Evolutionary conservation across 2,888 invertebrate species (phyloP), one percentile per base, ranked within the genome.

Genomic region (Cheilosia pagana): DNA sequence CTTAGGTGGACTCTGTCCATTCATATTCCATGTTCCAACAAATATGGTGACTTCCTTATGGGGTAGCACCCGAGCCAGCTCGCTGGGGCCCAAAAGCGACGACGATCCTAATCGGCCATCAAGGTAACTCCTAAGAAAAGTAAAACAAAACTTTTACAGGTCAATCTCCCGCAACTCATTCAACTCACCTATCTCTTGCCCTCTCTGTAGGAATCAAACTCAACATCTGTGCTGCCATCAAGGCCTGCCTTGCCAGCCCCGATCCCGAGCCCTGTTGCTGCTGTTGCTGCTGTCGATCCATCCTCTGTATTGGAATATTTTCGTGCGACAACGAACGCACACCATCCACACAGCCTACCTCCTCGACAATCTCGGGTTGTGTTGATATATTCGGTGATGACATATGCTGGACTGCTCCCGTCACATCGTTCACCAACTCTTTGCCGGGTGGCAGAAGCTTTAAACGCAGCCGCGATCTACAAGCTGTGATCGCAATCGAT

Each of bases 21-120:
- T 98, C 98, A 98, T 98, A 91, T 99, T 99, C 98, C 98, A 99
- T 25, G 98, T 97, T 6, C 97, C 98, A 72, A 98, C 95, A 93
- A 97, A 98, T 88, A 98, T 95, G 87, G 95, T 95, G 0, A 98
- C 94, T 92, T 97, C 96, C 88, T 96, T 94, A 88, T 95, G 95
- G 1, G 98, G 98, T 88, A 98, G 94, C 53, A 96, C 95, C 90
- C 97, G 95, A 88, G 96, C 96, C 74, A 99, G 93, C 90, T 99
- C 98, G 19, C 95, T 94, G 2, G 96, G 94, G 0, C 98, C 98
- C 53, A 98, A 92, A 50, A 98, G 92, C 0, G 97, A 96, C 89
- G 95, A 95, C 0, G 96, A 95, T 48, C 96, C 96, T 75, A 96
- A 93, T 88, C 96, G 94, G 50, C 97, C 97, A 90, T 96, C 96